Conservation (phyloP, 2,113 vertebrate species). For the Sturnira hondurensis region DNA sequence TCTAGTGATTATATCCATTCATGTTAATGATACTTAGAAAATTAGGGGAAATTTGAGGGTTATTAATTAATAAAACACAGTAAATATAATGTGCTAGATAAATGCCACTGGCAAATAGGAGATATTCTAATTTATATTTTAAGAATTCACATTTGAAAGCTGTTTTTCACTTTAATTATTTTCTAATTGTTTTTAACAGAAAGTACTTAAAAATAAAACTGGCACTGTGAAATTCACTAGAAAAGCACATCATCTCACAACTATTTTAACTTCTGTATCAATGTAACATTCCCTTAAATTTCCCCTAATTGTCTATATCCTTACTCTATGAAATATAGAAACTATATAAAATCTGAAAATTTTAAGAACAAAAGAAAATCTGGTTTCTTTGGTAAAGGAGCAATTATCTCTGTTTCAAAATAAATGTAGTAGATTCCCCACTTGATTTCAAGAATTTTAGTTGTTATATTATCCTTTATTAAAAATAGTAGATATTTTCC, state of each 20-base stretch:
- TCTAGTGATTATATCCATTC: background rate
- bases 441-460: background rate
- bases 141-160: background rate
- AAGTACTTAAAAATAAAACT: background rate
- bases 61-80: background rate
- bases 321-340: background rate
- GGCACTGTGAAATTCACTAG: background rate
- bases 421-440: background rate
- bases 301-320: no score
- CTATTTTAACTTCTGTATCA: slow-evolving; percentile 18
- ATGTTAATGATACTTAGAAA: background rate
- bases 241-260: background rate
- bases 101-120: background rate
- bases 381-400: background rate
- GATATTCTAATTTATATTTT: background rate
- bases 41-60: background rate
- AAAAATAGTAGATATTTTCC: background rate
- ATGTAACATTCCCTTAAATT: background rate
- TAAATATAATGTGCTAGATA: background rate
- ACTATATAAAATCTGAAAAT: background rate
- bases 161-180: background rate
- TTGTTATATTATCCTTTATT: background rate
- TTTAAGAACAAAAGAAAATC: background rate
- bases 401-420: background rate
- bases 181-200: slow-evolving; percentile 15